Evolutionary conservation across 2,113 vertebrate species (phyloP), one percentile per base, ranked within the genome.

Genomic region (Tachysurus vachellii): DNA sequence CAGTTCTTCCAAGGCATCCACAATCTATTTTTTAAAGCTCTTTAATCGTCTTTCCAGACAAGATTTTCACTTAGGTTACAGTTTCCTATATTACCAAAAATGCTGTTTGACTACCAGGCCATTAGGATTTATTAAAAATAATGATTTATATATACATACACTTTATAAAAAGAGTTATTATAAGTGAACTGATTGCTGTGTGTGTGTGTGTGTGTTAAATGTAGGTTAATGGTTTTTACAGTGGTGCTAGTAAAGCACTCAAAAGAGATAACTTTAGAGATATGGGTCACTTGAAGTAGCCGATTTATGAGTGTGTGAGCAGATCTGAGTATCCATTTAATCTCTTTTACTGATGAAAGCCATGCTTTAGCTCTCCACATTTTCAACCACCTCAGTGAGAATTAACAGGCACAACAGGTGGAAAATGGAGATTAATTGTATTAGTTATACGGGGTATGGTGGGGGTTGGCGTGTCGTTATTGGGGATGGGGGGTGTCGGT

Each of bases 241-340:
- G 36, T 36, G 36, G 36, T 36, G 36, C 36, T 36, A 36, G 36
- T 36, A 36, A 36, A 36, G 36, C 36, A 36, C 36, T 36, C 36
- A 36, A 36, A 36, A 36, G 36, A 36, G 36, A 36, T 36, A 36
- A 36, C 36, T 36, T 36, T 36, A 36, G 2, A 36, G 36, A 36
- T 36, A 36, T 1, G 36, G 36, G 36, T 36, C 36, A 36, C 36
- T 36, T 36, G 36, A 36, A 36, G 36, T 36, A 36, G 36, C 36
- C 1, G 2, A 36, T 36, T 36, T 36, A 36, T 36, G 36, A 36
- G 36, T 36, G 36, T 36, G 36, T 36, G 36, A 79, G 88, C 77
- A 83, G 68, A 54, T 80, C 81, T 86, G 61, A 42, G 75, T 80
- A 77, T 86, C 50, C 28, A 36, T 86, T 86, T 86, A 66, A 83